Base-by-base conservation (phyloP, 2,113 vertebrate species). In the Eptatretus burgeri region DNA sequence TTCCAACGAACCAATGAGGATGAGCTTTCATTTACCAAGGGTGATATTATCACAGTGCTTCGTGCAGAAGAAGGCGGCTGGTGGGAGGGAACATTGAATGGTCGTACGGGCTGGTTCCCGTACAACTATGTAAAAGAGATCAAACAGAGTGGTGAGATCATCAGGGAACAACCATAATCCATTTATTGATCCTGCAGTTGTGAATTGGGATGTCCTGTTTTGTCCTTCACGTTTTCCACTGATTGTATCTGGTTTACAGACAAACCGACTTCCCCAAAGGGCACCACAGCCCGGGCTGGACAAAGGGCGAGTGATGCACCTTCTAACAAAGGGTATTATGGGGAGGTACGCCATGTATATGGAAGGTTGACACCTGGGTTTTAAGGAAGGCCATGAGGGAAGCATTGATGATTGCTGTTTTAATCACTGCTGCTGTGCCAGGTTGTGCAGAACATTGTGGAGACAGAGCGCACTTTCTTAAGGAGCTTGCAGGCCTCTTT, bases 1-100 rank as follows among this genome's bases (percentile, higher is more conserved):
- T 98, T 98, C 73, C 82, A 93, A 70, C 89, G 93, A 75, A 98
- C 81, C 71, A 96, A 98, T 50, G 89, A 98, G 73, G 89, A 98
- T 69, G 91, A 96, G 75, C 83, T 98, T 65, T 86, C 85, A 69
- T 94, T 98, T 66, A 65, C 68, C 16, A 96, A 96, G 75, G 87
- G 86, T 1, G 91, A 98, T 16, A 73, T 96, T 75, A 93, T 96
- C 74, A 75, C 76, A 1, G 89, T 98, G 69, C 85, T 79, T 13
- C 81, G 91, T 66, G 81, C 84, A 68, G 91, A 93, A 73, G 87
- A 98, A 50, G 91, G 91, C 11, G 91, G 91, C 73, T 98, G 89
- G 91, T 98, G 89, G 91, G 91, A 96, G 72, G 89, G 91, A 69
- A 77, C 66, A 49, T 72, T 82, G 63, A 83, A 75, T 13, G 83